Percentiles rank a stretch among this genome's conserved stretches.
Conservation (phyloP, 2,888 invertebrate species). For the Acanthosepion esculentum region DNA sequence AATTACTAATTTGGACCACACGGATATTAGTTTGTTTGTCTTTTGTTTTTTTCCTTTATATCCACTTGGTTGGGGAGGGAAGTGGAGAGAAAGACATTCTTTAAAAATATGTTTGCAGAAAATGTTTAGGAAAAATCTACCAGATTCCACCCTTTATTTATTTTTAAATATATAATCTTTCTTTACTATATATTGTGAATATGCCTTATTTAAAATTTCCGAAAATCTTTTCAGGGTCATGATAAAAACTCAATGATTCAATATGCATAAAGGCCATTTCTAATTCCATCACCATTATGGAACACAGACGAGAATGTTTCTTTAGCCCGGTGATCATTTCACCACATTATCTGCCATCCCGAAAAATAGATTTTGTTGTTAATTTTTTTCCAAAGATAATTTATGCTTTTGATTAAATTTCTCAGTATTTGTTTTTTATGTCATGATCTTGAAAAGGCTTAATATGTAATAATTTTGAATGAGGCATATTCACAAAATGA, state of each 20-base stretch:
- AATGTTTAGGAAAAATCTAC: neutral
- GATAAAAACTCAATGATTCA: neutral
- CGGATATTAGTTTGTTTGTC: neutral
- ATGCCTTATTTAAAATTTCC: neutral
- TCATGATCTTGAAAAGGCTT: neutral
- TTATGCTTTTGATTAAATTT: neutral
- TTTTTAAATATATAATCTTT: neutral
- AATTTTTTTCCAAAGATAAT: neutral
- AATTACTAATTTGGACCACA: neutral
- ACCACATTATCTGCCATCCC: neutral
- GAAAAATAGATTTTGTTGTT: conserved; percentile 8
- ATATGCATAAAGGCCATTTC: too few relatives aligned
- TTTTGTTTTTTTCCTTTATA: neutral
- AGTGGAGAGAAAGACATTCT: neutral
- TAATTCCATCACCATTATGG: too few relatives aligned
- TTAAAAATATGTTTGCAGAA: neutral
- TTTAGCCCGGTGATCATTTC: neutral
- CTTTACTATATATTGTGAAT: neutral
- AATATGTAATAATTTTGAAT: neutral
- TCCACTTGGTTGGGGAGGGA: neutral
- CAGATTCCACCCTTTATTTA: conserved; percentile 11
- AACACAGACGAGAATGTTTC: neutral
- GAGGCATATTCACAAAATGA: neutral
- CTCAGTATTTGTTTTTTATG: neutral
- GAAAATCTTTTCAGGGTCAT: neutral